These are phyloP conservation scores for Ambastaia sidthimunki DNA, from an alignment of 2,797 vertebrate species.

Conservation along the genomic window DNA sequence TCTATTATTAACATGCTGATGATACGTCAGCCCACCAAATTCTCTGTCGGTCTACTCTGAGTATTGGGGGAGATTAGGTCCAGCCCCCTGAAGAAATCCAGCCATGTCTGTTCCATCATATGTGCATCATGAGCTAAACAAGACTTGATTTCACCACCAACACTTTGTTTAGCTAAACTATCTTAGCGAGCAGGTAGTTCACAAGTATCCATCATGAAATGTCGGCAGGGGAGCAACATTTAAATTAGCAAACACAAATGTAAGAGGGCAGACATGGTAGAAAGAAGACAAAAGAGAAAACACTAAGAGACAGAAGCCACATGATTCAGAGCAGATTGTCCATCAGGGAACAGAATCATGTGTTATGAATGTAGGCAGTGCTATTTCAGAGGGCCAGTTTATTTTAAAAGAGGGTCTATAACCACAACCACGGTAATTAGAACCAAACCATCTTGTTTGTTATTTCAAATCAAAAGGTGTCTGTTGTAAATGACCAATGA, in stretches of 20 bases:
- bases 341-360: slow-evolving; percentile 63
- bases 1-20: slow-evolving; percentile 63
- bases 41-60: slow-evolving; percentile 54
- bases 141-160: slow-evolving; percentile 70
- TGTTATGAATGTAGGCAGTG: slow-evolving; percentile 65
- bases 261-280: slow-evolving; percentile 9
- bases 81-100: slow-evolving; percentile 53
- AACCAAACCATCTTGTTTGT: slow-evolving; percentile 73
- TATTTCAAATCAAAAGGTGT: slow-evolving; percentile 72
- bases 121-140: slow-evolving; percentile 61
- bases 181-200: slow-evolving; percentile 70
- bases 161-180: slow-evolving; percentile 76
- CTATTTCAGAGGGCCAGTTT: slow-evolving; percentile 70
- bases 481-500: slow-evolving; percentile 68
- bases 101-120: slow-evolving; percentile 62
- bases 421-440: slow-evolving; percentile 70
- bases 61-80: slow-evolving; percentile 58
- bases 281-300: slow-evolving; percentile 20
- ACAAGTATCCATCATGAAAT: slow-evolving; percentile 68
- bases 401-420: slow-evolving; percentile 74
- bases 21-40: slow-evolving; percentile 57
- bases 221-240: not conserved
- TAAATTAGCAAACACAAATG: slow-evolving; percentile 11
- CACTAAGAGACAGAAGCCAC: slow-evolving; percentile 13
- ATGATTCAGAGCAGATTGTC: too few species aligned